Base-by-base conservation (phyloP, 1,140 invertebrate genomes). In the Ectropis grisescens region DNA sequence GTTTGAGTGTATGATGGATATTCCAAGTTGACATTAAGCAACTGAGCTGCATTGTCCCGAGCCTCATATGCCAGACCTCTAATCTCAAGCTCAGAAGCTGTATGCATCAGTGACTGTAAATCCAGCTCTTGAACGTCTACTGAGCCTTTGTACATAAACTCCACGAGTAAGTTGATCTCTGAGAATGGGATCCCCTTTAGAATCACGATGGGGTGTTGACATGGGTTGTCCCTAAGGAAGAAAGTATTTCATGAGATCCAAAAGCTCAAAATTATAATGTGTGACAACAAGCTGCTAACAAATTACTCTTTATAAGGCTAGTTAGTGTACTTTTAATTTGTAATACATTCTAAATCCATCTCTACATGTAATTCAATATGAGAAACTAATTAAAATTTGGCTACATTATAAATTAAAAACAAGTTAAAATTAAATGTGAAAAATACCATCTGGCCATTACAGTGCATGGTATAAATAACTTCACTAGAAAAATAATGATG, bases 141-240 rank as follows among this genome's bases (percentile, higher is more conserved):
- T 10, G 88, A 88, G 1, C 90, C 89, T 39, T 86, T 85, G 62
- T 91, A 91, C 85, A 91, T 90, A 48, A 90, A 91, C 53, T 90
- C 88, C 37, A 91, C 78, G 5, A 91, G 82, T 33, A 88, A 83
- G 55, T 89, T 87, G 62, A 91, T 87, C 67, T 91, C 89, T 13
- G 86, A 85, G 41, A 88, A 88, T 4, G 85, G 82, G 11, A 91
- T 83, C 43, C 89, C 88, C 68, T 89, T 89, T 34, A 91, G 58
- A 38, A 90, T 90, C 39, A 91, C 83, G 43, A 91, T 89, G 2
- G 89, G 89, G 55, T 91, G 89, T 57, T 90, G 88, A 53, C 88
- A 90, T 48, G 88, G 88, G 67, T 90, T 90, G 70, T 90, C 87
- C 59, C 76, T 81, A 61, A 45, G 31, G 41, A 61, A 46, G 40